Evolutionary conservation across 2,113 vertebrate species (phyloP).

Genomic region (Scomber colias): DNA sequence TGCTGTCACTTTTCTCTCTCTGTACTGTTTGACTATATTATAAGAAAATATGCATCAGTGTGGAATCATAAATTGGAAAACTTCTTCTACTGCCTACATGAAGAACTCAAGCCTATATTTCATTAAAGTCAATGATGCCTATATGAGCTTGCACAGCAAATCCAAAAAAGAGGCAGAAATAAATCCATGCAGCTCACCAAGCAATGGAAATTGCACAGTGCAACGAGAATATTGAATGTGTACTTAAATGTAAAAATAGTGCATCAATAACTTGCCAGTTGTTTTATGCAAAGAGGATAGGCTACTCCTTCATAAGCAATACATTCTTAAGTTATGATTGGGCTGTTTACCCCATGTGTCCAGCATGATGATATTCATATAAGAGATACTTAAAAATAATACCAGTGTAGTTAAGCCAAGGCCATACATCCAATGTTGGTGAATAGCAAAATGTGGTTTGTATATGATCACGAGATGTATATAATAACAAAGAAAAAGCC

Average conservation of each 20-base stretch:
- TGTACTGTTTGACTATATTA: conserved; percentile 30
- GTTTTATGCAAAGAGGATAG: not conserved
- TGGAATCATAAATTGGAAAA: conserved; percentile 53
- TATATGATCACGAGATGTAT: no score
- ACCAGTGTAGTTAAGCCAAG: not conserved
- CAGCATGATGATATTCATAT: not conserved
- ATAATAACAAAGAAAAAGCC: no score
- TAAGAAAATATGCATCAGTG: conserved; percentile 39
- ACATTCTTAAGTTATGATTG: not conserved
- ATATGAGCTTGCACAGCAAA: conserved; percentile 45
- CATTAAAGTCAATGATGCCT: conserved; percentile 56
- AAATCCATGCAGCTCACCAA: conserved; percentile 44
- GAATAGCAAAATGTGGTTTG: no score
- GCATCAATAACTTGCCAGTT: conserved; percentile 44
- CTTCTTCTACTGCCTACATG: conserved; percentile 20
- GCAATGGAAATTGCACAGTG: conserved; percentile 31
- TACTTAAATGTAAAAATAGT: conserved; percentile 49
- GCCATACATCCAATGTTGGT: no score
- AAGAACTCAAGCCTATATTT: conserved; percentile 43
- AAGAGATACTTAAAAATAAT: not conserved
- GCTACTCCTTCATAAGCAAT: conserved; percentile 1
- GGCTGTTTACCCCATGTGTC: not conserved
- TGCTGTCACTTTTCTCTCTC: conserved; percentile 30
- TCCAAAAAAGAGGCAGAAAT: conserved; percentile 47
- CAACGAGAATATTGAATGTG: conserved; percentile 50